Percentiles rank a stretch among this genome's conserved stretches.
These are phyloP conservation scores for Manduca sexta DNA, from an alignment of 1,140 invertebrate genomes.

Conservation along the genomic window DNA sequence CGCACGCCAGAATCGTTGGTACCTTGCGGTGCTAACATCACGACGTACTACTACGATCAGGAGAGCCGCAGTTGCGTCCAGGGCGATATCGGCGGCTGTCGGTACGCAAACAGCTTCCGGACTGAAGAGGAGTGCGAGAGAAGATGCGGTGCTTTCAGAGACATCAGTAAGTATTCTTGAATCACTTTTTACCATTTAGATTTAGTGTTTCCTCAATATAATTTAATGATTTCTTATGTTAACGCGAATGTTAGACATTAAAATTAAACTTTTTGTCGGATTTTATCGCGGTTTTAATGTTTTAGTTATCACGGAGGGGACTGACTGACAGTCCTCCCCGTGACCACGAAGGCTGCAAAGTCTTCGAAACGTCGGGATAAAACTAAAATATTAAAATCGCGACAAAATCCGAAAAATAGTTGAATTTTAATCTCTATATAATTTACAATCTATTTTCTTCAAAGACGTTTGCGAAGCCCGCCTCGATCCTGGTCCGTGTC, in stretches of 20 bases:
- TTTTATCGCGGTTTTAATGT: too few relatives aligned
- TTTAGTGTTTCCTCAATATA: too few relatives aligned
- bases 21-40: slow-evolving; percentile 79
- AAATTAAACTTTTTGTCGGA: too few relatives aligned
- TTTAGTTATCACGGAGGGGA: too few relatives aligned
- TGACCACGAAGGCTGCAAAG: too few relatives aligned
- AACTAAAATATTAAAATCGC: too few relatives aligned
- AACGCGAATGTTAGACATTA: too few relatives aligned
- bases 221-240: too few relatives aligned
- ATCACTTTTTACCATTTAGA: not conserved
- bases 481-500: slow-evolving; percentile 81
- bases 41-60: slow-evolving; percentile 84
- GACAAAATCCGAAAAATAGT: too few relatives aligned
- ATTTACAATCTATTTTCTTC: not conserved
- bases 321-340: too few relatives aligned
- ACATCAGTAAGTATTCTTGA: slow-evolving; percentile 75
- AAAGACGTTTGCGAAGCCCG: slow-evolving; percentile 78
- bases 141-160: slow-evolving; percentile 82
- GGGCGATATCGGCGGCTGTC: slow-evolving; percentile 84
- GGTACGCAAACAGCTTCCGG: slow-evolving; percentile 85
- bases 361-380: too few relatives aligned
- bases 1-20: slow-evolving; percentile 32
- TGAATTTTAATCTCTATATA: too few relatives aligned
- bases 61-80: slow-evolving; percentile 75
- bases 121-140: slow-evolving; percentile 88